These are phyloP conservation scores for Heterodera carotae DNA, from an alignment of 1,140 invertebrate genomes.

Conservation along the genomic window DNA sequence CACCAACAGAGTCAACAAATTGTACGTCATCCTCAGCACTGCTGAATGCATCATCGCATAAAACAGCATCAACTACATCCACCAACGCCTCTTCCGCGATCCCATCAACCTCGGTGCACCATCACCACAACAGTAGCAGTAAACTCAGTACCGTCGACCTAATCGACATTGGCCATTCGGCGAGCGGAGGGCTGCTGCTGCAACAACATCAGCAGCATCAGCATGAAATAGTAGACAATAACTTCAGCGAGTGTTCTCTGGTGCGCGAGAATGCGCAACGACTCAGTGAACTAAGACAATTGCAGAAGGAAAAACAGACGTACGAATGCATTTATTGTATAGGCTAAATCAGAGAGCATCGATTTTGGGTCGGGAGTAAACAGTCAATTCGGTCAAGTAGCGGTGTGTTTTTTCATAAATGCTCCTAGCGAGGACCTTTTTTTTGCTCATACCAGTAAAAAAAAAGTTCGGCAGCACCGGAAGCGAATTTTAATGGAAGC, in stretches of 20 bases:
- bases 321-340: not conserved
- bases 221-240: not conserved
- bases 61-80: not conserved
- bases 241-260: slow-evolving; percentile 24
- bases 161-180: not conserved
- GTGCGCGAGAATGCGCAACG: slow-evolving; percentile 23
- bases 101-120: not conserved
- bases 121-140: too few relatives aligned
- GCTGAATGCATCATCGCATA: too few relatives aligned
- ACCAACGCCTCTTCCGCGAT: not conserved
- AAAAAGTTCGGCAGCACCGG: too few relatives aligned
- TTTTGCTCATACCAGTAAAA: too few relatives aligned
- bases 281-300: slow-evolving; percentile 21
- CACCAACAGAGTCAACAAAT: not conserved
- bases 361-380: too few relatives aligned
- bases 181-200: not conserved
- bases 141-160: not conserved
- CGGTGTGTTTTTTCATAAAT: too few relatives aligned
- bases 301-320: slow-evolving; percentile 29
- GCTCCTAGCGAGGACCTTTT: too few relatives aligned
- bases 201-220: not conserved
- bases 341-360: too few relatives aligned
- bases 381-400: too few relatives aligned
- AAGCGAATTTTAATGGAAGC: too few relatives aligned
- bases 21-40: not conserved